Percentiles rank a stretch among this genome's conserved stretches.
Conservation (phyloP, 2,888 invertebrate species). For the Carabus problematicus region DNA sequence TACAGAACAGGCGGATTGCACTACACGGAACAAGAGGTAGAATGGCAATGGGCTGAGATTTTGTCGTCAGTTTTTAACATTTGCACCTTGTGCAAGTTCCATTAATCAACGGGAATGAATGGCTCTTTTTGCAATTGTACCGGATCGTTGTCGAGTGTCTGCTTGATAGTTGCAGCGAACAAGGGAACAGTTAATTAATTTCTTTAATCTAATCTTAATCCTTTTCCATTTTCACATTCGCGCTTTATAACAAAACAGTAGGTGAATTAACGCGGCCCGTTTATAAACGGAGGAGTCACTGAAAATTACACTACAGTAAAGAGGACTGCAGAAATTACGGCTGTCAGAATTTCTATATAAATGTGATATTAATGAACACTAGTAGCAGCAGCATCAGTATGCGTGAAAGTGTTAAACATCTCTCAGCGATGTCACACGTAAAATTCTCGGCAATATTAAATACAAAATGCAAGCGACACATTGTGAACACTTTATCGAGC, state of each 20-base stretch:
- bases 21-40: too few relatives aligned
- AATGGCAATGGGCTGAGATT: constrained; percentile 3
- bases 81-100: constrained; percentile 14
- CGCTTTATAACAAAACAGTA: constrained; percentile 11
- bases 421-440: too few relatives aligned
- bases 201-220: constrained; percentile 12
- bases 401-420: too few relatives aligned
- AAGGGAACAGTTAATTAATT: constrained; percentile 14
- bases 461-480: too few relatives aligned
- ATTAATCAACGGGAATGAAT: constrained; percentile 15
- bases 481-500: too few relatives aligned
- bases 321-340: too few relatives aligned
- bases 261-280: neutral
- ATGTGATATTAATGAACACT: too few relatives aligned
- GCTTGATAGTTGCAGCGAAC: constrained; percentile 5
- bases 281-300: neutral
- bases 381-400: too few relatives aligned
- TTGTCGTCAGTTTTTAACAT: constrained; percentile 17
- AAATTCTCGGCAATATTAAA: too few relatives aligned
- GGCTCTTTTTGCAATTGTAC: constrained; percentile 18
- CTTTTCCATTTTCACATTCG: constrained; percentile 3
- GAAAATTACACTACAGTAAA: too few relatives aligned
- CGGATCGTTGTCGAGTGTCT: neutral
- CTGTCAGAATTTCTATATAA: too few relatives aligned
- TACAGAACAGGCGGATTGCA: too few relatives aligned